These are phyloP conservation scores for Heterodera carotae DNA, from an alignment of 1,140 invertebrate genomes.

Conservation along the genomic window DNA sequence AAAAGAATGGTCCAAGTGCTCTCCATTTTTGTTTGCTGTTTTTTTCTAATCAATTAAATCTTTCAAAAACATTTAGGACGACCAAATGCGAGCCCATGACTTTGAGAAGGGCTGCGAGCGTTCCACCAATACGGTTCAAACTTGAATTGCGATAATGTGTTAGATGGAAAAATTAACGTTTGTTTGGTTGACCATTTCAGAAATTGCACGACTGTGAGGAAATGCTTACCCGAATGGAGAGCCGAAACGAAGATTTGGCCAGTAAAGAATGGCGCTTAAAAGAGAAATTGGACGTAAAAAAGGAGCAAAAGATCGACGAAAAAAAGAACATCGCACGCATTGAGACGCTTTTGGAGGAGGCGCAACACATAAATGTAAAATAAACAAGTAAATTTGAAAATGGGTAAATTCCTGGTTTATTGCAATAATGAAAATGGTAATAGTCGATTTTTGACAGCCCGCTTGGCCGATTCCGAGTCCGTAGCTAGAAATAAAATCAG, in stretches of 20 bases:
- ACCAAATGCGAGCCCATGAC: constrained; percentile 9
- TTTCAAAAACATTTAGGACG: constrained; percentile 20
- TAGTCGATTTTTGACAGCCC: too few species aligned
- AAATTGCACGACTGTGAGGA: constrained; percentile 1
- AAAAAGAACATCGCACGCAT: constrained; percentile 16
- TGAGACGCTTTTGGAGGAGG: background rate
- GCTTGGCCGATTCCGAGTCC: too few species aligned
- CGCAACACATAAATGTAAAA: constrained; percentile 10
- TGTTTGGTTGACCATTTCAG: background rate
- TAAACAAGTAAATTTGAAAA: background rate
- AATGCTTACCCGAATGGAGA: background rate
- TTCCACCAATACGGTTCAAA: constrained; percentile 9
- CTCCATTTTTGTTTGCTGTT: background rate
- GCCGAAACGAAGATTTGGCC: background rate
- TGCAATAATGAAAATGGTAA: too few species aligned
- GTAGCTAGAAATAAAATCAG: too few species aligned
- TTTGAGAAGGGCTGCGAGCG: constrained; percentile 24
- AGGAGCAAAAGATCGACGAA: background rate
- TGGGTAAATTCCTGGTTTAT: background rate
- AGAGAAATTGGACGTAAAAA: constrained; percentile 1
- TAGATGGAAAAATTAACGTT: background rate
- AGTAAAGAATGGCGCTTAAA: background rate
- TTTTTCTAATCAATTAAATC: too few species aligned
- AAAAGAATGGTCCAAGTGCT: too few species aligned
- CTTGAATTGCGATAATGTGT: background rate